Evolutionary conservation across 2,888 invertebrate genomes (phyloP), one percentile per base, ranked within the genome.

Genomic region (Sphaeridia pumilis): DNA sequence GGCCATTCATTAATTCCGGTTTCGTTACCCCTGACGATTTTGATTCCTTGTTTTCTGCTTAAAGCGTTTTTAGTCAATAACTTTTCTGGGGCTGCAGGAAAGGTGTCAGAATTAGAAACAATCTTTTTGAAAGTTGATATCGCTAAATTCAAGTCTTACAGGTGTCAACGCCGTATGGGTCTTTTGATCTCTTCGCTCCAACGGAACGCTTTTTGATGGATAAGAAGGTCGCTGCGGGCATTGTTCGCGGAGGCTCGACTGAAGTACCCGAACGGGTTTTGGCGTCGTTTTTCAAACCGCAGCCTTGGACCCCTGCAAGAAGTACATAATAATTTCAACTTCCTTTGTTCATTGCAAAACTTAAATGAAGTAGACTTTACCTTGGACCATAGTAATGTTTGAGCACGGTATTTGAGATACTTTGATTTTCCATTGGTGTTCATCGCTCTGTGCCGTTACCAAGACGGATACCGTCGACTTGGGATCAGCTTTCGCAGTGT

Each of bases 1-100:
- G 63, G 63, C 50, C 54, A 63, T 47, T 63, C 63, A 34, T 63
- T 63, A 2, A 61, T 36, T 4, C 54, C 60, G 14, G 61, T 63
- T 43, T 60, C 60, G 49, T 63, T 61, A 4, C 63, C 63, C n/a
- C 57, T 41, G 17, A 58, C 52, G 21, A 63, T 60, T 49, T 52
- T 58, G 1, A 62, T 31, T 17, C 38, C 38, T 20, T 5, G 5
- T 14, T 14, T 46, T 20, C 38, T 17, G 20, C 48, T 50, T 1
- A 58, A 5, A 4, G 47, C 58, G 14, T 48, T 50, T 43, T 42
- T 55, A 47, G 58, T 46, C 1, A 61, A 47, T 20, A 59, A 34
- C 48, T 52, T 57, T 4, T 43, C 49, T 4, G 56, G 52, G 17
- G 36, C 59, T 61, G 44, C 10, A 46, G 17, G 7, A 25, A 7